These are phyloP conservation scores for Prorops nasuta DNA, from an alignment of 1,140 invertebrate genomes.

Conservation along the genomic window DNA sequence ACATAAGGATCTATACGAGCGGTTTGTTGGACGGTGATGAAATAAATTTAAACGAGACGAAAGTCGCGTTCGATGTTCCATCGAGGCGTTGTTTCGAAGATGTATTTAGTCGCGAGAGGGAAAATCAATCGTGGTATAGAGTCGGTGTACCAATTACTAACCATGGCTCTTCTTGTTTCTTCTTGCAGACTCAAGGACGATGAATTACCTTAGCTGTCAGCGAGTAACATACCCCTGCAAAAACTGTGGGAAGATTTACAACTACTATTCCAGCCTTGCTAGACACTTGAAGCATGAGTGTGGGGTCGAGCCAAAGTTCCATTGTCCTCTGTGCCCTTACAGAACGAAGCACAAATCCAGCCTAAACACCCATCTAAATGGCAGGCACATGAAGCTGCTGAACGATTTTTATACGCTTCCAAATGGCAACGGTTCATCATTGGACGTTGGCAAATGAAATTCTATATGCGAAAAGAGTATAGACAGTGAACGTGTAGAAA, in stretches of 20 bases:
- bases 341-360: conserved; percentile 44
- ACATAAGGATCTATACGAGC: too few species aligned
- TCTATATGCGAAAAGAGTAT: too few species aligned
- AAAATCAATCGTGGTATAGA: too few species aligned
- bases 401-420: conserved; percentile 33
- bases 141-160: too few species aligned
- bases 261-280: conserved; percentile 51
- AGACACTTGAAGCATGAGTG: conserved; percentile 60
- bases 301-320: conserved; percentile 55
- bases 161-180: too few species aligned
- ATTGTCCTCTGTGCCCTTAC: conserved; percentile 52
- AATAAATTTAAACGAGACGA: too few species aligned
- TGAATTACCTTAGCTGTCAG: conserved; percentile 25
- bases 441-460: conserved; percentile 13
- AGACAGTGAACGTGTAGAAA: too few species aligned
- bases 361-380: conserved; percentile 44
- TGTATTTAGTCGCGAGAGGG: too few species aligned
- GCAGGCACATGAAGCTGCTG: conserved; percentile 43
- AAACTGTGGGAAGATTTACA: conserved; percentile 52
- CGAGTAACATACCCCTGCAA: conserved; percentile 47
- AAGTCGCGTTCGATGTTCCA: too few species aligned
- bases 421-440: conserved; percentile 26
- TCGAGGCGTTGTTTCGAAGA: too few species aligned
- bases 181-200: conserved; percentile 32
- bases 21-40: too few species aligned